These are phyloP conservation scores for Cynodonichthys magdalenae DNA, from an alignment of 2,797 vertebrate genomes.

Conservation along the genomic window DNA sequence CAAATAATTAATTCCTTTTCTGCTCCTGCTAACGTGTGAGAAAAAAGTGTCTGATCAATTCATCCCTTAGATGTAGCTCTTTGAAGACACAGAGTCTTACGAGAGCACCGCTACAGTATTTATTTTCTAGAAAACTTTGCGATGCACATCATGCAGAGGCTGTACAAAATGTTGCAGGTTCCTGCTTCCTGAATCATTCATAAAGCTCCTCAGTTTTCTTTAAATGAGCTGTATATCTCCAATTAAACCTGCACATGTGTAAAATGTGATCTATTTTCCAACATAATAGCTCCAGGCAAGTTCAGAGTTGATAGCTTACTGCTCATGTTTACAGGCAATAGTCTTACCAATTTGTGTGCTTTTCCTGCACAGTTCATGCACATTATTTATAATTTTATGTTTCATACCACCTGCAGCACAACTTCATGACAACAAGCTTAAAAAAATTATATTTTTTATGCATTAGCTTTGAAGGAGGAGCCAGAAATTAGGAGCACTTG, in stretches of 20 bases:
- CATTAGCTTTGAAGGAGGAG: neutral
- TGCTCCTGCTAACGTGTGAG: constrained; percentile 66
- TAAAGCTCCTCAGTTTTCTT: constrained; percentile 33
- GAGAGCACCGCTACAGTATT: constrained; percentile 57
- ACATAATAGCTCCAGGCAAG: constrained; percentile 1
- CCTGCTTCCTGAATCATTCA: constrained; percentile 38
- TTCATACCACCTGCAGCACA: constrained; percentile 7
- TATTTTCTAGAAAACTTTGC: constrained; percentile 50
- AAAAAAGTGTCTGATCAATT: constrained; percentile 78
- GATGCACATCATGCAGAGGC: constrained; percentile 53
- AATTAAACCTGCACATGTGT: constrained; percentile 36
- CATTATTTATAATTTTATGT: constrained; percentile 14
- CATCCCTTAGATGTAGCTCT: constrained; percentile 72
- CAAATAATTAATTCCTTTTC: constrained; percentile 75
- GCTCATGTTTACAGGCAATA: constrained; percentile 11
- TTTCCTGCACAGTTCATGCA: constrained; percentile 6
- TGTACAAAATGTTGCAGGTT: constrained; percentile 50
- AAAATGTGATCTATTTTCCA: constrained; percentile 22
- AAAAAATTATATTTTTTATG: neutral
- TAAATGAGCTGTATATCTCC: constrained; percentile 24
- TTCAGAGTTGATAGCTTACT: constrained; percentile 16
- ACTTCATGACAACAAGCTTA: neutral
- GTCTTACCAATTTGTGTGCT: constrained; percentile 4
- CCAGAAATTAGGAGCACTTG: neutral
- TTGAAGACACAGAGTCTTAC: constrained; percentile 69